Percentiles rank a stretch among this genome's conserved stretches.
Conservation (phyloP, 2,888 invertebrate genomes). For the Andrena haemorrhoa region DNA sequence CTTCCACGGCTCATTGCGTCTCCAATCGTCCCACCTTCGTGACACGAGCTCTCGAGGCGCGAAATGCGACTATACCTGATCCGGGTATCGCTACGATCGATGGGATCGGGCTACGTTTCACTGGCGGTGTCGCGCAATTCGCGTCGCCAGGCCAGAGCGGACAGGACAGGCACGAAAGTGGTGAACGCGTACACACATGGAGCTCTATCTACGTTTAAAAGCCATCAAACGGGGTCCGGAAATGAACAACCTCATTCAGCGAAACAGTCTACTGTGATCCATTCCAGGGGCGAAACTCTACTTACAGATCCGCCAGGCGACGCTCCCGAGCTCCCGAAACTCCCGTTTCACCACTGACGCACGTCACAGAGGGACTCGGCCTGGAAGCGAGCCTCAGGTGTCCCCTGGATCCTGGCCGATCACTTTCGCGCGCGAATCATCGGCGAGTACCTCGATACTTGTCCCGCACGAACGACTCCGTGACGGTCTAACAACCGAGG, state of each 20-base stretch:
- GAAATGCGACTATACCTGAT: constrained; percentile 3
- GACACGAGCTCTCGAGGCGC: background rate
- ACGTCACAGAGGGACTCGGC: background rate
- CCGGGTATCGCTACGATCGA: background rate
- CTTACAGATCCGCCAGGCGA: constrained; percentile 27
- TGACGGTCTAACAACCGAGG: background rate
- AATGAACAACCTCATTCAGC: constrained; percentile 15
- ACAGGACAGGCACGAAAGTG: constrained; percentile 1
- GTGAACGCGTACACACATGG: constrained; percentile 1
- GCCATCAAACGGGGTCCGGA: constrained; percentile 12
- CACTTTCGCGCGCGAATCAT: constrained; percentile 34
- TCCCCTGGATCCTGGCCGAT: background rate
- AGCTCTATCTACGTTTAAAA: constrained; percentile 24
- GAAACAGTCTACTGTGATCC: constrained; percentile 18
- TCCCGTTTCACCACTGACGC: constrained; percentile 12
- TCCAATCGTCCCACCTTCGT: background rate
- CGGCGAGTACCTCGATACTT: background rate
- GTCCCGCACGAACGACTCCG: background rate
- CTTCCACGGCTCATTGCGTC: background rate
- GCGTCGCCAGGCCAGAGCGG: constrained; percentile 19
- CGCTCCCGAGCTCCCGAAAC: background rate
- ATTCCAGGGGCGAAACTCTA: background rate
- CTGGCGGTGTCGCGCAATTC: constrained; percentile 4
- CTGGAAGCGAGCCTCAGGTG: background rate
- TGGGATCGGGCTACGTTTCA: constrained; percentile 1